These are phyloP conservation scores for Actinopyga echinites DNA, from an alignment of 53 echinoderm and acorn worm species.

Conservation along the genomic window DNA sequence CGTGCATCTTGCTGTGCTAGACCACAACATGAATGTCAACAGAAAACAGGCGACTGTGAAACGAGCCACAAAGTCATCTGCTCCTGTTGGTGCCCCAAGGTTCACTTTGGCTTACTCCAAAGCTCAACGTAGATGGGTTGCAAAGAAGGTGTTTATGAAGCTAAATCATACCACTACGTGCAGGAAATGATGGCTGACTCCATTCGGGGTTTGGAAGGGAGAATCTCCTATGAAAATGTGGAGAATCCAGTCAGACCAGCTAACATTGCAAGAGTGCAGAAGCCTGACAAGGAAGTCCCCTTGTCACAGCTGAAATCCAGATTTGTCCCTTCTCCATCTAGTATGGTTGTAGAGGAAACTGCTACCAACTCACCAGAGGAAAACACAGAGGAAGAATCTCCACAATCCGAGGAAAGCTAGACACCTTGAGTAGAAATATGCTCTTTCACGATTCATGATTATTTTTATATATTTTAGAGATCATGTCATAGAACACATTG, in stretches of 20 bases:
- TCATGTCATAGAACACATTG: no score
- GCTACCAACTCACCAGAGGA: no score
- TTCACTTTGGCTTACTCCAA: background rate
- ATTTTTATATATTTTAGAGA: no score
- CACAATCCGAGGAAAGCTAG: no score
- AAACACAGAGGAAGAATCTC: background rate
- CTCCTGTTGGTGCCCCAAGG: background rate
- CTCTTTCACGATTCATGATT: no score
- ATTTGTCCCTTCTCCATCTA: background rate
- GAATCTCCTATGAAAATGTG: background rate
- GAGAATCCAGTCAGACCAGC: background rate
- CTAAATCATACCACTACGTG: background rate
- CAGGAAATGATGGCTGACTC: background rate
- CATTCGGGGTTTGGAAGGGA: background rate
- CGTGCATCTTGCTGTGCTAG: conserved; percentile 25
- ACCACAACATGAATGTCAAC: conserved; percentile 45
- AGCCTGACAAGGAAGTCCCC: background rate
- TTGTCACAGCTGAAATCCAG: background rate
- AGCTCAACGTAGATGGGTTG: background rate
- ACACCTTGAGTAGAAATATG: no score
- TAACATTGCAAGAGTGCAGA: background rate
- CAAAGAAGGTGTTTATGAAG: background rate
- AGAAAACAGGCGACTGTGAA: conserved; percentile 34
- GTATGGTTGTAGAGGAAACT: background rate
- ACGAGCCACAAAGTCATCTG: background rate